A percentile compares a stretch with the other conserved stretches of the same genome.
Conservation (phyloP, 2,113 vertebrate species). For the Pagrus major region DNA sequence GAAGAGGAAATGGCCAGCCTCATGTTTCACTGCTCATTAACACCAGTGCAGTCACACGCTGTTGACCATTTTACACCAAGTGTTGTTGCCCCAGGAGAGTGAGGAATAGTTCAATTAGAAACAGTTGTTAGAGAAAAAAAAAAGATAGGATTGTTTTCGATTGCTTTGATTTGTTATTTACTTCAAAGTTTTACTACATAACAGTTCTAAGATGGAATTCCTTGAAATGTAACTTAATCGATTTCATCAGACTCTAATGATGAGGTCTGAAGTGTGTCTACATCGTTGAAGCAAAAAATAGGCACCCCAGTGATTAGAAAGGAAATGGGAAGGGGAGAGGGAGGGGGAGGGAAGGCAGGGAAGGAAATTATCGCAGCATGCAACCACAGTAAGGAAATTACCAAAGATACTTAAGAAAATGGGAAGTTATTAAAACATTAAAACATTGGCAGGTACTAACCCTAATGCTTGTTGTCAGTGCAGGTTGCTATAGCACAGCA, state of each 20-base stretch:
- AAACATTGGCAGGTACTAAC: slow-evolving; percentile 15
- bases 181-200: not conserved
- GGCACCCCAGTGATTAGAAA: slow-evolving; percentile 5
- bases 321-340: slow-evolving; percentile 9
- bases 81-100: not conserved
- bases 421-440: slow-evolving; percentile 13
- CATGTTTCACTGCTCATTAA: slow-evolving; percentile 15
- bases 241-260: not conserved
- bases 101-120: not conserved
- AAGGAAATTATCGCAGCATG: slow-evolving; percentile 34
- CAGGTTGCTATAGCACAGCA: not conserved
- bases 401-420: slow-evolving; percentile 4
- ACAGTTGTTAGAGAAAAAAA: not conserved
- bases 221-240: not conserved
- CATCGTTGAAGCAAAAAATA: not conserved
- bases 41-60: not conserved
- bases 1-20: slow-evolving; percentile 10
- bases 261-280: not conserved
- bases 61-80: not conserved
- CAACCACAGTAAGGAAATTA: slow-evolving; percentile 33
- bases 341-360: not conserved
- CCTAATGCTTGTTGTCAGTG: not conserved
- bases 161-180: not conserved
- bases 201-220: not conserved
- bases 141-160: no score